phyloP scores from a whole-genome alignment of 2,888 invertebrate genomes.

The Coenonympha arcania region DNA sequence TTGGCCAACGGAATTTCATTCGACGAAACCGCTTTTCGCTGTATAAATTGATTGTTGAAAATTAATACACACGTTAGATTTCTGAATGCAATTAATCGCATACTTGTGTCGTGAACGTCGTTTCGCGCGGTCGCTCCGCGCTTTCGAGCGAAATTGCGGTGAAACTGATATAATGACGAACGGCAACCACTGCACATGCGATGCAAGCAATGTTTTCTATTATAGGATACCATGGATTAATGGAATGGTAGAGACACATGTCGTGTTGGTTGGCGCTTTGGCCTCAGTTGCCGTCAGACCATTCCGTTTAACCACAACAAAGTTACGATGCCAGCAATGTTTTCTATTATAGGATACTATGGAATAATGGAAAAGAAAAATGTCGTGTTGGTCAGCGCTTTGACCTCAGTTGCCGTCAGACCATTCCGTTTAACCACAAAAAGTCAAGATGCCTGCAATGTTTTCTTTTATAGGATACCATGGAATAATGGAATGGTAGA shows the following conservation, averaged over 20 bases:
- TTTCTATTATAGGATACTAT: no score
- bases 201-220: conserved; percentile 25
- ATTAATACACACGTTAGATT: conserved; percentile 52
- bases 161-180: conserved; percentile 58
- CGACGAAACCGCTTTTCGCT: conserved; percentile 33
- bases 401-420: no score
- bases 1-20: conserved; percentile 1
- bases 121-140: conserved; percentile 56
- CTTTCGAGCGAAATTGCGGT: conserved; percentile 64
- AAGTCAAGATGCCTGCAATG: conserved; percentile 21
- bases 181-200: conserved; percentile 40
- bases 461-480: conserved; percentile 19
- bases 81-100: conserved; percentile 61
- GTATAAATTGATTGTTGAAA: conserved; percentile 47
- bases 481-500: background rate
- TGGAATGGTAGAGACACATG: no score
- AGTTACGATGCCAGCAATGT: no score
- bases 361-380: no score
- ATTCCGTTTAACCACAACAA: no score
- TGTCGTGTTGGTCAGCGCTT: no score
- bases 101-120: conserved; percentile 54
- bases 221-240: background rate
- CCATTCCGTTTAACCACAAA: no score
- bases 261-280: no score
- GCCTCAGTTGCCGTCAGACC: no score